Conservation (phyloP, 2,797 vertebrate species). For the Phalanger gymnotis region DNA sequence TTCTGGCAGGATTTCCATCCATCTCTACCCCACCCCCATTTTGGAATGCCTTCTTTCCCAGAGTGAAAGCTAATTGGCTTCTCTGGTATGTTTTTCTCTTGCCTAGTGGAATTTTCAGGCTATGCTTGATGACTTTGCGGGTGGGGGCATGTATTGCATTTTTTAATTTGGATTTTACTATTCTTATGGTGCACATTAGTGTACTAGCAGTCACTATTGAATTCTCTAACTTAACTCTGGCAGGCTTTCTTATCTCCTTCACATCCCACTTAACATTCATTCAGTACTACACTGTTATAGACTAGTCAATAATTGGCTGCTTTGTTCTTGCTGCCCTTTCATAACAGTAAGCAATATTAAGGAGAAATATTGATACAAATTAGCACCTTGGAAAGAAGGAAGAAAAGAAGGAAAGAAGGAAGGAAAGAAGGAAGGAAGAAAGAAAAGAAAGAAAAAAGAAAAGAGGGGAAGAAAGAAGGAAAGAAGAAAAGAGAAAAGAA, state of each 20-base stretch:
- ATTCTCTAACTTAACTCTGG: conserved; percentile 73
- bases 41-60: conserved; percentile 70
- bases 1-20: conserved; percentile 37
- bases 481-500: too few species aligned
- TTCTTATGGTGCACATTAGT: conserved; percentile 76
- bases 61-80: conserved; percentile 79
- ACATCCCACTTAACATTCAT: conserved; percentile 78
- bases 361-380: conserved; percentile 2
- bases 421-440: background rate
- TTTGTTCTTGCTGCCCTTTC: conserved; percentile 49
- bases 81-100: conserved; percentile 75
- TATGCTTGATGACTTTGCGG: conserved; percentile 34
- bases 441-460: background rate
- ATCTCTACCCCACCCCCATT: background rate
- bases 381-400: background rate
- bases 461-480: rapidly evolving
- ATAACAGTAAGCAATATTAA: background rate
- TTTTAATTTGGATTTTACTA: conserved; percentile 63
- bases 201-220: conserved; percentile 80
- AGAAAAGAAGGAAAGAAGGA: background rate
- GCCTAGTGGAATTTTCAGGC: conserved; percentile 72
- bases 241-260: conserved; percentile 68
- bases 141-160: conserved; percentile 59
- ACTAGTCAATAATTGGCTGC: conserved; percentile 69
- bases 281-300: conserved; percentile 67